Evolutionary conservation across 2,113 vertebrate species (phyloP), one percentile per base, ranked within the genome.

Genomic region (Pseudopodoces humilis): DNA sequence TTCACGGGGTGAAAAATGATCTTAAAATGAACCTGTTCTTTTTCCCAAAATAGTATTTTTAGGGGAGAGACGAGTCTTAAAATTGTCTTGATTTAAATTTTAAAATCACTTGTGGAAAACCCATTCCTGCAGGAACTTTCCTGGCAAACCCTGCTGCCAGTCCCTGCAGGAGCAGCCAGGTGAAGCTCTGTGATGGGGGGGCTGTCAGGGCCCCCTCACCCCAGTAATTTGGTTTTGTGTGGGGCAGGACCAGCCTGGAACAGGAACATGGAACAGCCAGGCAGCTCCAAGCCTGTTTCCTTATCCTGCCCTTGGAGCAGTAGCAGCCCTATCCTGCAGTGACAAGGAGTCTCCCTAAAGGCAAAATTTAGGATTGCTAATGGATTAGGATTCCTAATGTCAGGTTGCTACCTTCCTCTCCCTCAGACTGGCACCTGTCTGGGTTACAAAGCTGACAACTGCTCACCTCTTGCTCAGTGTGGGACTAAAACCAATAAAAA

Each of bases 301-400:
- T 56, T 37, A 31, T 47, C 18, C n/a, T 12, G 15, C 8, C 25
- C 39, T 20, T 6, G 25, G 30, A 10, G 21, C 47, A 53, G 28
- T 23, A 52, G 39, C 63, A 62, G 37, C 15, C 21, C 44, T 15
- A 10, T 17, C 55, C 35, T 0, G 0, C 50, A 19, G 44, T 3
- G 15, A 17, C 10, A 50, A 33, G 7, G 15, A 44, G 0, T 8
- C 22, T 39, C 59, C 39, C 46, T 3, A 6, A 33, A 44, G 11
- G 15, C 41, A 82, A 35, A 70, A 41, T 9, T 31, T 17, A 56
- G 31, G 10, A 6, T 37, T 55, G 13, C 4, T 18, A 20, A 74
- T 8, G 31, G 30, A 17, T 63, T 43, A 43, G 7, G 25, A 64
- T 24, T 44, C 33, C 22, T 15, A 20, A 7, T 19, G 6, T 8